Evolutionary conservation across 2,797 vertebrate genomes (phyloP).

Genomic region (Microctenopoma stevenorrisi): DNA sequence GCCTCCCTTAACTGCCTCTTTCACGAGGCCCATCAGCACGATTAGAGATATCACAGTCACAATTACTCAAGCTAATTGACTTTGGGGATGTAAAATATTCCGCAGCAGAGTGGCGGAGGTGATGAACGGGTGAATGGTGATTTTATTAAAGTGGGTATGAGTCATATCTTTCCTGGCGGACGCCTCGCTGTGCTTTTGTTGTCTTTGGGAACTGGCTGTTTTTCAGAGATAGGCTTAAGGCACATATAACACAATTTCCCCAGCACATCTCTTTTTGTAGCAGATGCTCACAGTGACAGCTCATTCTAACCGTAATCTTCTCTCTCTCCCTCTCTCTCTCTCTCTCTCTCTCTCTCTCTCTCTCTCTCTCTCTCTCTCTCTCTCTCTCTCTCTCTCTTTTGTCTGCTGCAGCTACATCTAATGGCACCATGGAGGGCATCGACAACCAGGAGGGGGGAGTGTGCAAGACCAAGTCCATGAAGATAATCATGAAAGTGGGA

Average conservation of each 20-base stretch:
- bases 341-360: no score
- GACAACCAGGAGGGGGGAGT: slow-evolving; percentile 99
- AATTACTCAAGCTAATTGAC: slow-evolving; percentile 74
- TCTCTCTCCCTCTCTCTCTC: no score
- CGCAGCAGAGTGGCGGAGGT: slow-evolving; percentile 30
- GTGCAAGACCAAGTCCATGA: slow-evolving; percentile 98
- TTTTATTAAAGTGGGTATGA: slow-evolving; percentile 62
- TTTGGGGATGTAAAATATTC: slow-evolving; percentile 60
- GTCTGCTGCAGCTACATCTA: slow-evolving; percentile 90
- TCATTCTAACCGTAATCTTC: slow-evolving; percentile 33
- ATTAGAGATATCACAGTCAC: slow-evolving; percentile 65
- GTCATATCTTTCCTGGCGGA: slow-evolving; percentile 39
- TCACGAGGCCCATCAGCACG: slow-evolving; percentile 60
- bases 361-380: no score
- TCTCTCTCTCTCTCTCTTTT: slow-evolving; percentile 2
- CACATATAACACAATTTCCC: slow-evolving; percentile 9
- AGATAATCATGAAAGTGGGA: slow-evolving; percentile 99
- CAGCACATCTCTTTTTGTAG: background rate
- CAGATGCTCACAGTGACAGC: slow-evolving; percentile 1
- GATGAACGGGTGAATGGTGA: slow-evolving; percentile 61
- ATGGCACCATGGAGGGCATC: slow-evolving; percentile 97
- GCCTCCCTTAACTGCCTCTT: slow-evolving; percentile 49
- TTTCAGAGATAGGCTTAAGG: slow-evolving; percentile 38
- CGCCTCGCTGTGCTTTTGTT: slow-evolving; percentile 23
- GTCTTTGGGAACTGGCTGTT: slow-evolving; percentile 44